Percentiles rank a stretch among this genome's conserved stretches.
Conservation (phyloP, 2,888 invertebrate species). For the Meliscaeva auricollis region DNA sequence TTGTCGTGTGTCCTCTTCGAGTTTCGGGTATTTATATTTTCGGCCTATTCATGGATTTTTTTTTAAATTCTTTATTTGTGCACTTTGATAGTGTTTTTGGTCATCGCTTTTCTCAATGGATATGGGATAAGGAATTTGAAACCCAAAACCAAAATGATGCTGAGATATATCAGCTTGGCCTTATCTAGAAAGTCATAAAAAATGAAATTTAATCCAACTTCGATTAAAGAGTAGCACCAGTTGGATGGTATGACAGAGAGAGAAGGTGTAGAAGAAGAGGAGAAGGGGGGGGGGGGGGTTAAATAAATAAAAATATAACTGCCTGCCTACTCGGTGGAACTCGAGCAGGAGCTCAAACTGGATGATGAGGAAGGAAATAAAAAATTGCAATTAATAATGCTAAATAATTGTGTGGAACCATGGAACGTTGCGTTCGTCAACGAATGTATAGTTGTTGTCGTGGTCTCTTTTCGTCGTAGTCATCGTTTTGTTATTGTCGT, state of each 20-base stretch:
- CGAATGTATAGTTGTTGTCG: background rate
- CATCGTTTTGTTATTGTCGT: background rate
- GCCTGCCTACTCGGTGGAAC: too few relatives aligned
- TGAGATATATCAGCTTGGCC: conserved; percentile 45
- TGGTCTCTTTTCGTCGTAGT: conserved; percentile 9
- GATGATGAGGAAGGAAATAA: conserved; percentile 60
- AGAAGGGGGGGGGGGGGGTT: background rate
- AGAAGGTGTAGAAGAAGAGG: background rate
- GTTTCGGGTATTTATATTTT: conserved; percentile 38
- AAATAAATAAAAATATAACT: conserved; percentile 57
- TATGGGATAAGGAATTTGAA: conserved; percentile 31
- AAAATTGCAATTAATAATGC: conserved; percentile 75
- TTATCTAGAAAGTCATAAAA: conserved; percentile 66
- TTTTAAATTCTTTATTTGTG: conserved; percentile 5
- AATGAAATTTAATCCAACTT: conserved; percentile 70
- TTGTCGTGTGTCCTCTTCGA: conserved; percentile 4
- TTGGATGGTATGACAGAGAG: too few relatives aligned
- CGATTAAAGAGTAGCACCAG: conserved; percentile 33
- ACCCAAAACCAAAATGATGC: conserved; percentile 43
- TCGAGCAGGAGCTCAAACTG: conserved; percentile 22
- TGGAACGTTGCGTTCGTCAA: conserved; percentile 9
- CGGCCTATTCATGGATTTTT: conserved; percentile 62
- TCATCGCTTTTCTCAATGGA: background rate
- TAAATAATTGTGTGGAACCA: conserved; percentile 70
- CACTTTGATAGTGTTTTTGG: conserved; percentile 11